A percentile compares a stretch with the other conserved stretches of the same genome.
These are phyloP conservation scores for Nephrotoma appendiculata DNA, from an alignment of 2,888 invertebrate genomes.

Conservation along the genomic window DNA sequence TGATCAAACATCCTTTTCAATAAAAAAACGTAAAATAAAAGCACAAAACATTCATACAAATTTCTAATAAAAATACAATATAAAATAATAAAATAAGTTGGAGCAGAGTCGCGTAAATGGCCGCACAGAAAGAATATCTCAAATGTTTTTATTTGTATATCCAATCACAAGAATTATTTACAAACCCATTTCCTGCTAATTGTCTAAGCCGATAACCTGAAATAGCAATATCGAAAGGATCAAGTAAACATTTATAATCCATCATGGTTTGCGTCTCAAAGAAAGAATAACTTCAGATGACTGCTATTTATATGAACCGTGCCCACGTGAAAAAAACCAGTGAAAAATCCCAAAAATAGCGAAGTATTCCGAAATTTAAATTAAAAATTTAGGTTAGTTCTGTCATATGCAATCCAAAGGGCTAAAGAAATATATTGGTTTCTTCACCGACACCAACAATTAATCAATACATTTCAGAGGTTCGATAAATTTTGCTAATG, in stretches of 20 bases:
- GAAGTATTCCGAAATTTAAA: no score
- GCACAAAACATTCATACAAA: background rate
- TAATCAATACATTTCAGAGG: no score
- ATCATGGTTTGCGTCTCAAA: background rate
- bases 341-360: no score
- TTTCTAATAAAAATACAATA: background rate
- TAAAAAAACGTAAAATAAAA: background rate
- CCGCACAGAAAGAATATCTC: background rate
- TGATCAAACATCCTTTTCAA: background rate
- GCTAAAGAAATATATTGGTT: no score
- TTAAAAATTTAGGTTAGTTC: no score
- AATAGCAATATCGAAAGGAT: background rate
- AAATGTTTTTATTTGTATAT: background rate
- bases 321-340: no score
- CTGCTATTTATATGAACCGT: no score
- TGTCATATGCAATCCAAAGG: no score
- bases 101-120: background rate
- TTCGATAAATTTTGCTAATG: no score
- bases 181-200: background rate
- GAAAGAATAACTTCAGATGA: no score
- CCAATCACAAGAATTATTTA: background rate
- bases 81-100: background rate
- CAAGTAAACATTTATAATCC: background rate
- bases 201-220: background rate
- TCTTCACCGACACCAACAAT: no score